Conservation (phyloP, 2,113 vertebrate genomes). For the Psettodes erumei region DNA sequence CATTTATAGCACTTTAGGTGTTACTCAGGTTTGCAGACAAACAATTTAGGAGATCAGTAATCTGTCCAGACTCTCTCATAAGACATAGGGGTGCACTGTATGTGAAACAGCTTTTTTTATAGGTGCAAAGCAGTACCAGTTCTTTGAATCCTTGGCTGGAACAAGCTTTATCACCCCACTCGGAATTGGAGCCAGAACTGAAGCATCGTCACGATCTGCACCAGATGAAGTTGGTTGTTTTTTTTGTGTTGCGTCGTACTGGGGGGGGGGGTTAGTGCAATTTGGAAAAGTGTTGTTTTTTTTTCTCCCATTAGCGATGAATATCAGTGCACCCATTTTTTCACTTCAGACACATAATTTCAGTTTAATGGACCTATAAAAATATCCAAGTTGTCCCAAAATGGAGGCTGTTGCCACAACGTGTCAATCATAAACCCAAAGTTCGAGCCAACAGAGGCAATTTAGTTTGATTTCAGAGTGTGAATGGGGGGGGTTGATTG, state of each 20-base stretch:
- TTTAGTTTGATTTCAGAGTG: constrained; percentile 32
- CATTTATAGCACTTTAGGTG: constrained; percentile 67
- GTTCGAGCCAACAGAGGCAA: constrained; percentile 38
- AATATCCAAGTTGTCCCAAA: constrained; percentile 49
- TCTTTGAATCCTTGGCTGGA: constrained; percentile 2
- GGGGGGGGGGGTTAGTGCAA: background rate
- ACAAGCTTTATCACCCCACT: constrained; percentile 17
- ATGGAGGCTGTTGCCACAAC: constrained; percentile 40
- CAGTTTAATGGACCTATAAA: constrained; percentile 53
- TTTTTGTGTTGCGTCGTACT: constrained; percentile 9
- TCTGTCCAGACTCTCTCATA: constrained; percentile 51
- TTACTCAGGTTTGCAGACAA: constrained; percentile 62
- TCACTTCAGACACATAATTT: constrained; percentile 35
- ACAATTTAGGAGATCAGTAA: constrained; percentile 62
- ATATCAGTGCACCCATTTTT: constrained; percentile 15
- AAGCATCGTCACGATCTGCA: background rate
- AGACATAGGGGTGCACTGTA: constrained; percentile 15
- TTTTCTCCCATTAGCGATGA: constrained; percentile 3
- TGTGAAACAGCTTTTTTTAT: constrained; percentile 25
- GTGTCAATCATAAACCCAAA: constrained; percentile 49
- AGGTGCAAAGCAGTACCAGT: constrained; percentile 4
- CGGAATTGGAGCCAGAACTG: background rate
- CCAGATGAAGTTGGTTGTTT: constrained; percentile 18
- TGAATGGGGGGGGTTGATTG: constrained; percentile 45
- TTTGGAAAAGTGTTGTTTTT: background rate